Conservation (phyloP, 1,140 invertebrate species). For the Diachasma alloeum region DNA sequence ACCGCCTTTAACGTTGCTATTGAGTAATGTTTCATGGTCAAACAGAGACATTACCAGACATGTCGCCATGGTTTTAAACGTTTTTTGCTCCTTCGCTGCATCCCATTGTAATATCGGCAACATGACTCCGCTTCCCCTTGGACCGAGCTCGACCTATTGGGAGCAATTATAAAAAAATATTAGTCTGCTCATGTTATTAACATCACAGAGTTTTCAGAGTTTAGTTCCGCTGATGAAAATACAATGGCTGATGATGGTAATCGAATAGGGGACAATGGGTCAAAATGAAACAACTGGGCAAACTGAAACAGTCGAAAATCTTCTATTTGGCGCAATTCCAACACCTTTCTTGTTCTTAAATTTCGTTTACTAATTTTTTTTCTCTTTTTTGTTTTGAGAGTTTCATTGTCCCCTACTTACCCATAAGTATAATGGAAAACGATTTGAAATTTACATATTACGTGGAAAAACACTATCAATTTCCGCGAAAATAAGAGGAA, state of each 20-base stretch:
- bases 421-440: neutral
- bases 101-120: neutral
- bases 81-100: neutral
- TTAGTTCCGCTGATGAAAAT: neutral
- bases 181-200: neutral
- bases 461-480: neutral
- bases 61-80: neutral
- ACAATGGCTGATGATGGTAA: neutral
- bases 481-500: no score
- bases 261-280: neutral
- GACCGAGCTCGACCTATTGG: neutral
- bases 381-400: neutral
- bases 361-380: neutral
- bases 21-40: neutral
- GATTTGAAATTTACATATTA: neutral
- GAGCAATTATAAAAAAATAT: neutral
- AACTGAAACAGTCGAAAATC: neutral
- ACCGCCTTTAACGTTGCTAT: neutral
- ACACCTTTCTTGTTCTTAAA: neutral
- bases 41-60: neutral
- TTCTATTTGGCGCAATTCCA: no score
- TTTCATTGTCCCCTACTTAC: neutral
- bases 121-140: neutral
- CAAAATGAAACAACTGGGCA: neutral
- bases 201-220: neutral